Percentiles rank a stretch among this genome's conserved stretches.
phyloP scores from a whole-genome alignment of 1,140 invertebrate species.

The Brachystomella parvula region DNA sequence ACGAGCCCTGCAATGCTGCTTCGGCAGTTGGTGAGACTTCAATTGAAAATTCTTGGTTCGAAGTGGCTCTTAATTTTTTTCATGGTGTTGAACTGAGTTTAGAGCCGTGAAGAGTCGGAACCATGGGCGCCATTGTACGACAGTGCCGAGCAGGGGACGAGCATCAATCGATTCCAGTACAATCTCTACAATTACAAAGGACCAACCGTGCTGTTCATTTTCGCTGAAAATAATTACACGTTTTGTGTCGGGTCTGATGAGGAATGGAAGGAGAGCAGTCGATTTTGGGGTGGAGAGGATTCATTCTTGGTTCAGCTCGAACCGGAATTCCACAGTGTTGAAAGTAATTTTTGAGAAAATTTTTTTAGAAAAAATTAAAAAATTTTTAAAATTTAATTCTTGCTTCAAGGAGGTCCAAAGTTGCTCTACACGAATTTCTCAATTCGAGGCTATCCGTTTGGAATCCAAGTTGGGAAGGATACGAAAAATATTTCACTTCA shows the following conservation, averaged over 20 bases:
- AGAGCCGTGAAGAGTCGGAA: too few species aligned
- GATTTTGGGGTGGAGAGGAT: constrained; percentile 72
- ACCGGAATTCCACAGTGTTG: constrained; percentile 58
- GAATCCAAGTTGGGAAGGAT: constrained; percentile 70
- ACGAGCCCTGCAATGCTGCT: constrained; percentile 27
- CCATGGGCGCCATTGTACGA: constrained; percentile 72
- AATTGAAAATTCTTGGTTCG: constrained; percentile 10
- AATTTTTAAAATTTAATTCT: constrained; percentile 9
- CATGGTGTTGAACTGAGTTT: too few species aligned
- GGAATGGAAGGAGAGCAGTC: constrained; percentile 77
- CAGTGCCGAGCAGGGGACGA: constrained; percentile 71
- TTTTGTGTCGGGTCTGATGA: constrained; percentile 68
- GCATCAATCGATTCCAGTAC: constrained; percentile 76
- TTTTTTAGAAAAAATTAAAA: constrained; percentile 16
- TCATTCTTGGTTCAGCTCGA: constrained; percentile 67
- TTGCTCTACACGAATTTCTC: constrained; percentile 73
- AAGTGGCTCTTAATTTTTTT: background rate
- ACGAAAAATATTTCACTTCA: constrained; percentile 63
- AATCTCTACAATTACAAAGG: constrained; percentile 78
- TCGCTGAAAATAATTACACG: constrained; percentile 56
- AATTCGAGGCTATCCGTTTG: constrained; percentile 74
- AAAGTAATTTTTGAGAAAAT: constrained; percentile 43
- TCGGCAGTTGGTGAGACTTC: constrained; percentile 42
- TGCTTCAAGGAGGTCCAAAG: constrained; percentile 56
- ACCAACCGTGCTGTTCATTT: constrained; percentile 68